phyloP scores from a whole-genome alignment of 2,797 vertebrate genomes.

The Siniperca obscura region DNA sequence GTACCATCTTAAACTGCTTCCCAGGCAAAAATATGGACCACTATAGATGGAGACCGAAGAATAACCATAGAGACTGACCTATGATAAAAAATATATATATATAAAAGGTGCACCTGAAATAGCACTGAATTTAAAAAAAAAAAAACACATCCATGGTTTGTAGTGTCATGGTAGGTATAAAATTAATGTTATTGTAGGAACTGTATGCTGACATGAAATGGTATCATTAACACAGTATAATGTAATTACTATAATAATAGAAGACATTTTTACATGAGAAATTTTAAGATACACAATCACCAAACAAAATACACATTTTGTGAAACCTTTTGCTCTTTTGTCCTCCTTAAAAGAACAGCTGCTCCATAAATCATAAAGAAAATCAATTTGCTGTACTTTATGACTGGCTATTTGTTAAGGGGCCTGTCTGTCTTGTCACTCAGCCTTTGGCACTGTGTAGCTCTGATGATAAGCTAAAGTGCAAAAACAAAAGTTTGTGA shows the following conservation, averaged over 20 bases:
- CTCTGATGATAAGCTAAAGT: conserved; percentile 21
- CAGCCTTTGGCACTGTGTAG: background rate
- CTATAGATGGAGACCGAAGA: background rate
- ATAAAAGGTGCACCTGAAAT: background rate
- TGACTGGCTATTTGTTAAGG: conserved; percentile 25
- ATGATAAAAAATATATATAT: background rate
- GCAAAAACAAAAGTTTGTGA: conserved; percentile 12
- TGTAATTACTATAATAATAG: background rate
- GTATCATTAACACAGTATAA: background rate
- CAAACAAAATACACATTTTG: background rate
- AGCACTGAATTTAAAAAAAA: background rate
- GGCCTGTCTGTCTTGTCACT: conserved; percentile 23
- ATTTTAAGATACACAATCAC: background rate
- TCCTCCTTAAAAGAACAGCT: conserved; percentile 10
- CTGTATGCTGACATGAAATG: background rate
- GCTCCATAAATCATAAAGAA: conserved; percentile 21
- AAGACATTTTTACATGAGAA: background rate
- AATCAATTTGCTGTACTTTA: conserved; percentile 30
- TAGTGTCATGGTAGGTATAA: background rate
- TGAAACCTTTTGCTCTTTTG: conserved; percentile 1
- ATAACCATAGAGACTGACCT: background rate
- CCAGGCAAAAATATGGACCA: background rate
- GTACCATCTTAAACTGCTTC: background rate
- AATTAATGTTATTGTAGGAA: too few species aligned
- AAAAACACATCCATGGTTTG: background rate